Base-by-base conservation (phyloP, 2,888 invertebrate genomes). In the Acronicta psi region DNA sequence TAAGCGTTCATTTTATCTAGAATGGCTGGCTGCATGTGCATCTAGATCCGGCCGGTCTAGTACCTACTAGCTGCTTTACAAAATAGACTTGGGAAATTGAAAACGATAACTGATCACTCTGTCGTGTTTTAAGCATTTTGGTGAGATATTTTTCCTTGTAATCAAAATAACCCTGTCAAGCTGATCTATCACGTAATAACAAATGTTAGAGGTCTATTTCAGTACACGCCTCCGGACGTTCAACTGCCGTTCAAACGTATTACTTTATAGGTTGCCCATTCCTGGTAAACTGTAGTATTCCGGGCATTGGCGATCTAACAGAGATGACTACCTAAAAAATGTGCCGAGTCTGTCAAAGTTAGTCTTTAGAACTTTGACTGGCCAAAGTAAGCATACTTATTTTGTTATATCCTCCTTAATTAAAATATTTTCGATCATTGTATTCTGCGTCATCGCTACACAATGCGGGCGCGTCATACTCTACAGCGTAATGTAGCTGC, bases 401-500 rank as follows among this genome's bases (percentile, higher is more conserved):
- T n/a, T n/a, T n/a, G n/a, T n/a, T n/a, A n/a, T n/a, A n/a, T n/a
- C n/a, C n/a, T n/a, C n/a, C 5, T n/a, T 34, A 25, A 25, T 17
- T 47, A 25, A 29, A 6, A 38, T 16, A 8, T 17, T 13, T 13
- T 23, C 11, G 2, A 40, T 40, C 49, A 43, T 59, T 52, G 36
- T 69, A 42, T 41, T 60, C 43, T 50, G 44, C 63, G 56, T 71
- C 65, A 77, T 76, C 62, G 71, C 68, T 63, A 69, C 67, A 75
- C 79, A 77, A 67, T 78, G 75, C 66, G 72, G 67, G 72, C 69
- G 63, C 56, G 59, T 69, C n/a, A n/a, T 25, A 25, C 75, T 83
- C 80, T 79, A 58, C 55, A 58, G 69, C 67, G 73, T 64, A 60
- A 59, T 62, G 63, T 73, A 59, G 61, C 59, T 72, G 73, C 76